Base-by-base conservation (phyloP, 2,113 vertebrate species). In the Engystomops pustulosus region DNA sequence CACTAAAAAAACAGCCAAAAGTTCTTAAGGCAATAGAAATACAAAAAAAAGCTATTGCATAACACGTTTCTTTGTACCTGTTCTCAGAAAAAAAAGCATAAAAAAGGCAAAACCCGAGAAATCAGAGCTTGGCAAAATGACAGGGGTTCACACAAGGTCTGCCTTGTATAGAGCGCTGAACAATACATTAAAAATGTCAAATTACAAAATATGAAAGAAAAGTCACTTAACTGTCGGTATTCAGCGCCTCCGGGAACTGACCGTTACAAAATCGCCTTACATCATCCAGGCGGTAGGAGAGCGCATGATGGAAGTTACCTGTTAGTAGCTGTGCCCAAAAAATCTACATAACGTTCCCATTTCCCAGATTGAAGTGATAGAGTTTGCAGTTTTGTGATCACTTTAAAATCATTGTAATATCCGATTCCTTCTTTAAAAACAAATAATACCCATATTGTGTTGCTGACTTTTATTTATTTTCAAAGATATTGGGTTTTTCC, bases 131-230 rank as follows among this genome's bases (percentile, higher is more conserved):
- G 25, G 58, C 25, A 62, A 12, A 6, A 62, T 30, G 58, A 30
- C 58, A 62, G 25, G 25, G 12, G 58, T 30, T 27, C 58, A 62
- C 25, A 30, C 12, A 15, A 62, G 58, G 58, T 62, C 25, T 62
- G 58, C 25, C 58, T 12, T 30, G 25, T 62, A 62, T 30, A 62
- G 23, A 25, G 55, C 55, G 9, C 55, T 25, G 6, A 3, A 55
- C 17, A 4, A 60, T 60, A n/a, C 23, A 60, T 8, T 60, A 4
- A 25, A 60, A 60, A 62, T 62, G 25, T 62, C 58, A 62, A 12
- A 27, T 62, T 62, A 15, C 58, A 62, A 62, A 62, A 62, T 30
- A 30, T 62, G 27, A 62, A 30, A 62, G 58, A 60, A n/a, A 60
- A 60, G 55, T 60, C 27, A 15, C 27, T 62, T 62, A 30, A 2